phyloP scores from a whole-genome alignment of 2,888 invertebrate species.

The Nysson spinosus region DNA sequence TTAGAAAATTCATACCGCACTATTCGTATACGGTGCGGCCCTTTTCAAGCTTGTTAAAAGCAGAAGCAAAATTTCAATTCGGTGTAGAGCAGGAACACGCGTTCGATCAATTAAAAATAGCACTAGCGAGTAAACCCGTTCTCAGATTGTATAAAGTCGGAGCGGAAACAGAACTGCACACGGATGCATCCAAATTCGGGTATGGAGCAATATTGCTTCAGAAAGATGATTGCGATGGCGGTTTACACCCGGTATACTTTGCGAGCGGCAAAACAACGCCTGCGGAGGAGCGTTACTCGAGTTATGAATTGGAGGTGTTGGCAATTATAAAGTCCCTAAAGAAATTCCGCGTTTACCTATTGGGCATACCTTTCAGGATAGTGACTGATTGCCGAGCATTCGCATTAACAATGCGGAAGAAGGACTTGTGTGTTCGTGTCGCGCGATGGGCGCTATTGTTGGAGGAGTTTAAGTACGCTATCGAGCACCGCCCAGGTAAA shows the following conservation, averaged over 20 bases:
- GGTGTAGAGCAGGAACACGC: conserved; percentile 1
- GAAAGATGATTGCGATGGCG: background rate
- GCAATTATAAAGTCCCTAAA: conserved; percentile 17
- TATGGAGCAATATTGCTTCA: conserved; percentile 30
- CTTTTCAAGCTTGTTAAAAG: conserved; percentile 5
- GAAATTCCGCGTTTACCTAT: conserved; percentile 24
- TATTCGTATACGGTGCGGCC: conserved; percentile 18
- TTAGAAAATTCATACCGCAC: conserved; percentile 31
- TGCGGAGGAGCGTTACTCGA: conserved; percentile 16
- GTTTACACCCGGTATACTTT: conserved; percentile 14
- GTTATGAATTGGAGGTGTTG: conserved; percentile 28
- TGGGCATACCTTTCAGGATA: conserved; percentile 11
- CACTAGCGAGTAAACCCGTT: conserved; percentile 7
- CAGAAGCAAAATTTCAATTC: background rate
- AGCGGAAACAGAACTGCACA: conserved; percentile 34
- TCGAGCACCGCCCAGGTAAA: conserved; percentile 18
- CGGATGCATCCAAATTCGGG: conserved; percentile 20
- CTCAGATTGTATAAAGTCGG: conserved; percentile 12
- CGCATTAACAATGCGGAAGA: conserved; percentile 21
- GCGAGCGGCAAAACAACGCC: conserved; percentile 8
- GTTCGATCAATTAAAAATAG: conserved; percentile 11
- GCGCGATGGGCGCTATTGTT: conserved; percentile 22
- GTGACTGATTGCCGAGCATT: conserved; percentile 30
- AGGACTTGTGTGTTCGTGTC: conserved; percentile 4
- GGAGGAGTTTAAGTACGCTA: conserved; percentile 15